Base-by-base conservation (phyloP, 2,113 vertebrate species). In the Prunella fulvescens region DNA sequence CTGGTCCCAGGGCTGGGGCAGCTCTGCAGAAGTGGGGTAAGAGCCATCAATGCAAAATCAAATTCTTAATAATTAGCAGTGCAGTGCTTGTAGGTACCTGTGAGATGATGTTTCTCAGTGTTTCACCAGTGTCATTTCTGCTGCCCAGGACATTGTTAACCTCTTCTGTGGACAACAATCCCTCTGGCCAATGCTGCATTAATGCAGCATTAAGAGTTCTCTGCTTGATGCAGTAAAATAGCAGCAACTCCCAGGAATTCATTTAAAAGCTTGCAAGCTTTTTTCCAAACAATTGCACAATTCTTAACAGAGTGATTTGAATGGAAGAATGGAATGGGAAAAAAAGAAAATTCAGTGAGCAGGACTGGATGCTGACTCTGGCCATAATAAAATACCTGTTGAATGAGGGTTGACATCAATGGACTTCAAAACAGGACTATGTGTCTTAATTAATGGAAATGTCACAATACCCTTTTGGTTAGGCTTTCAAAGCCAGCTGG, bases 161-260 rank as follows among this genome's bases (percentile, higher is more conserved):
- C 37, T 12, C 71, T 95, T 69, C 76, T 50, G 44, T 42, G 53
- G 95, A 56, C 35, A 71, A 25, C 47, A 93, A 48, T 82, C 60
- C 28, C 14, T 4, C 73, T 40, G 87, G 54, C 29, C 64, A 79
- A 86, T 92, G 86, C 78, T 90, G 42, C 44, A 47, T 90, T 93
- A 91, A 92, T 86, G 18, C 42, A 90, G 90, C 82, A 85, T 79
- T 93, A 92, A 40, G 19, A 62, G 31, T 74, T 76, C 57, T 90
- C 92, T 26, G 44, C 58, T 94, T 94, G 90, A 95, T 85, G 93
- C 35, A 96, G 91, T 89, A 82, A 92, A 96, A 96, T 58, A 85
- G 29, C 82, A 90, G 53, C 45, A 82, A 22, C 57, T 95, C 94
- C 81, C 81, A 94, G 67, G 35, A 97, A 92, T 24, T 40, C 3